A percentile compares a stretch with the other conserved stretches of the same genome.
phyloP scores from a whole-genome alignment of 2,888 invertebrate species.

The Tetropium fuscum region DNA sequence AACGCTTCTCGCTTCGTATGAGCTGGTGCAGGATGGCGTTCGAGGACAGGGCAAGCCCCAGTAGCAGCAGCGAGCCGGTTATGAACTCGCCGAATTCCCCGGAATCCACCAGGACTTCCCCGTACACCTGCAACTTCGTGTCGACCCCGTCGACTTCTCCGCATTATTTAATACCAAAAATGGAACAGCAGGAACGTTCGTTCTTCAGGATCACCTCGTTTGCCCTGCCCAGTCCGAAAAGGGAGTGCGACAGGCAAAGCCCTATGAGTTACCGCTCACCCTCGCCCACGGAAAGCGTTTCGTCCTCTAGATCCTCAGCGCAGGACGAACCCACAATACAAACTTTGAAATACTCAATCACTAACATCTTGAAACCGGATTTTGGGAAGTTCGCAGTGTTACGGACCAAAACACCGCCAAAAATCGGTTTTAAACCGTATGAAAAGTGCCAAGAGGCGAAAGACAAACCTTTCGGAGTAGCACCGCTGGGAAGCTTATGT shows the following conservation, averaged over 20 bases:
- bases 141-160: conserved; percentile 38
- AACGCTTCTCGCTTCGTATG: conserved; percentile 24
- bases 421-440: conserved; percentile 73
- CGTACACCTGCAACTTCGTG: conserved; percentile 60
- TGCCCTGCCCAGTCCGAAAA: conserved; percentile 61
- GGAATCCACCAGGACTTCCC: conserved; percentile 64
- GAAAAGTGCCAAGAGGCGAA: conserved; percentile 55
- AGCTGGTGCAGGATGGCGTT: conserved; percentile 71
- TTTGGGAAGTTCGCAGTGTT: conserved; percentile 74
- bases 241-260: conserved; percentile 40
- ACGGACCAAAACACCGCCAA: conserved; percentile 66
- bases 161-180: conserved; percentile 40
- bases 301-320: conserved; percentile 63
- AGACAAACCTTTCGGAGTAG: conserved; percentile 61
- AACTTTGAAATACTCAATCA: conserved; percentile 77
- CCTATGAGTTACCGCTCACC: conserved; percentile 47
- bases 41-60: conserved; percentile 79
- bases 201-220: conserved; percentile 67
- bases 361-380: conserved; percentile 81
- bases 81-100: conserved; percentile 67
- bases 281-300: conserved; percentile 62
- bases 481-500: conserved; percentile 76
- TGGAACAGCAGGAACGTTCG: conserved; percentile 61
- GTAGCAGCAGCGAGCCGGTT: conserved; percentile 60
- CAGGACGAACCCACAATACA: conserved; percentile 62